Percentiles rank a stretch among this genome's conserved stretches.
These are phyloP conservation scores for Drosophila equinoxialis DNA, from an alignment of 1,140 invertebrate genomes.

Conservation along the genomic window DNA sequence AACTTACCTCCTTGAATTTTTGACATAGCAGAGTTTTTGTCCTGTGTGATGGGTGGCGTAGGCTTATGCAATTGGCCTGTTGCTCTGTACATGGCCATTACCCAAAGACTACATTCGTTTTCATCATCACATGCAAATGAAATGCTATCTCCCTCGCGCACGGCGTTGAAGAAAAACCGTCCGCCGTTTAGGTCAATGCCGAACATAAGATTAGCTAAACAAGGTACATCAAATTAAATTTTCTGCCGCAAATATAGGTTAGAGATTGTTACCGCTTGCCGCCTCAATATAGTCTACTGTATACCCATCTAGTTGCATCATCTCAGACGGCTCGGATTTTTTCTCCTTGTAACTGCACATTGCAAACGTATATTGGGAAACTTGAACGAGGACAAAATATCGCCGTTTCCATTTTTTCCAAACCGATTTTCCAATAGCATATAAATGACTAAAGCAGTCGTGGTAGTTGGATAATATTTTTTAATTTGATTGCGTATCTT, in stretches of 20 bases:
- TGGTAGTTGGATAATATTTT: neutral
- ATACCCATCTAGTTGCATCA: constrained; percentile 99
- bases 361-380: constrained; percentile 99
- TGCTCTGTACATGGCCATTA: constrained; percentile 98
- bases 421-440: constrained; percentile 97
- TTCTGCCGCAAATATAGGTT: neutral
- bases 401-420: constrained; percentile 99
- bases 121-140: constrained; percentile 99
- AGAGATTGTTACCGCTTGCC: constrained; percentile 87
- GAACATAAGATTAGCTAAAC: constrained; percentile 93
- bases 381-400: constrained; percentile 99
- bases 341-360: constrained; percentile 99
- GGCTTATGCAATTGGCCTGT: constrained; percentile 99
- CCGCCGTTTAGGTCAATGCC: constrained; percentile 94
- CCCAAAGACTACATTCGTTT: constrained; percentile 99
- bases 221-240: neutral
- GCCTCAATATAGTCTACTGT: constrained; percentile 99
- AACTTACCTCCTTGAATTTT: constrained; percentile 90
- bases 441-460: constrained; percentile 89
- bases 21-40: constrained; percentile 93
- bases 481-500: no score
- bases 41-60: constrained; percentile 94
- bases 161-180: constrained; percentile 98
- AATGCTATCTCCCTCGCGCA: constrained; percentile 98
- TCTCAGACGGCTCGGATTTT: constrained; percentile 99